Conservation (phyloP, 2,113 vertebrate genomes). For the Guaruba guarouba region DNA sequence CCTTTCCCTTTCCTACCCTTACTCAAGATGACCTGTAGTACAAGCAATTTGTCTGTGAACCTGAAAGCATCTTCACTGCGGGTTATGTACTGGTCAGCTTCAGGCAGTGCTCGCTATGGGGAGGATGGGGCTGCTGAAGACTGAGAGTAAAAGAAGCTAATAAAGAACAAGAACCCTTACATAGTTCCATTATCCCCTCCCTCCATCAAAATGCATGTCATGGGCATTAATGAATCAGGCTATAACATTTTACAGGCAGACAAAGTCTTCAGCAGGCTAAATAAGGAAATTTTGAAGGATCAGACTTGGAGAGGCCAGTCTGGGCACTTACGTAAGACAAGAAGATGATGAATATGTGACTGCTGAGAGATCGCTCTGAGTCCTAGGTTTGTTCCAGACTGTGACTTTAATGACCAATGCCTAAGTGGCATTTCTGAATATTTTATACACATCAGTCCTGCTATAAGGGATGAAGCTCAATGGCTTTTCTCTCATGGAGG, state of each 20-base stretch:
- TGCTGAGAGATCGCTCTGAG: accelerated
- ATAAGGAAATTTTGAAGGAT: constrained; percentile 21
- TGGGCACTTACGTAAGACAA: constrained; percentile 26
- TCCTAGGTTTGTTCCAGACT: background rate
- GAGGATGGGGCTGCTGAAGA: background rate
- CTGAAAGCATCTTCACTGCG: background rate
- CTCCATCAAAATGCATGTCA: background rate
- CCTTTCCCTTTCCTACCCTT: background rate
- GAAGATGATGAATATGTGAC: constrained; percentile 4
- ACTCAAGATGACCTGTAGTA: background rate
- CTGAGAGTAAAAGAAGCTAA: background rate
- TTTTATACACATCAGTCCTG: background rate
- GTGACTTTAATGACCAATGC: background rate
- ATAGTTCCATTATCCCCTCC: background rate
- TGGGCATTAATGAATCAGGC: background rate
- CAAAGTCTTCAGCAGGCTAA: background rate
- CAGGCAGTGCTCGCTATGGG: background rate
- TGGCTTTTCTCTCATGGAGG: background rate
- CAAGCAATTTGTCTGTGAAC: background rate
- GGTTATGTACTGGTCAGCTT: background rate
- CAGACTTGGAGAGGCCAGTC: constrained; percentile 16
- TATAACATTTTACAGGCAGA: constrained; percentile 9
- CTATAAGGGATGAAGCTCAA: background rate
- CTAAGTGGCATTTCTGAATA: background rate
- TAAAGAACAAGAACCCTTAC: background rate